Evolutionary conservation across 2,888 invertebrate species (phyloP), one percentile per base, ranked within the genome.

Genomic region (Machimus atricapillus): DNA sequence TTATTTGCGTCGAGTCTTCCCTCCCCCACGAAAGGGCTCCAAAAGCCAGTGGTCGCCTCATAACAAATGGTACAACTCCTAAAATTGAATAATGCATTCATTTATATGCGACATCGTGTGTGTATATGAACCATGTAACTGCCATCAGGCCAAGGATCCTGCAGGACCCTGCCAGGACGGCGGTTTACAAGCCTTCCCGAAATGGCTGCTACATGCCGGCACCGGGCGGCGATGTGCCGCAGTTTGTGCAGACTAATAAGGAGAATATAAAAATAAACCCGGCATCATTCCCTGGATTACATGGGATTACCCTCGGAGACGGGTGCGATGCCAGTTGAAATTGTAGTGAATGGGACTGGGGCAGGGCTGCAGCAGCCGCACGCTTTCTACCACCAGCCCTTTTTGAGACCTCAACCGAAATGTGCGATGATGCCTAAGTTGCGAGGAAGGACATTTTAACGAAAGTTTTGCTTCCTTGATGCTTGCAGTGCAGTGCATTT

Each of bases 81-180:
- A 23, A 73, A 83, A 73, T 83, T 83, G 83, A 83, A 83, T 83
- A 83, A 83, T 83, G 58, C 83, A 83, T 23, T 73, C 83, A 83
- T 83, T 83, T 73, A 66, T 83, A 83, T 83, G 83, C 83, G 23
- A 0, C 66, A 7, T 14, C 66, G 73, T 83, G 52, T 83, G 52
- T 58, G 23, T 66, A 40, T 27, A 40, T 83, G 34, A n/a, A 9
- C 40, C 58, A 40, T 37, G 73, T 40, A 58, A 83, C 83, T 37
- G 66, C 83, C 40, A 37, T 73, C 66, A n/a, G 37, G 12, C 12
- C 9, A 56, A 81, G 81, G 73, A 73, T 83, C 43, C 43, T 66
- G 34, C n/a, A 83, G 83, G 82, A 14, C 23, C 43, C 31, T 46
- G 27, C 46, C 66, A 19, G 76, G 76, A 40, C 19, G 34, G 66